A percentile compares a stretch with the other conserved stretches of the same genome.
Conservation (phyloP, 2,797 vertebrate genomes). For the Typhlichthys subterraneus region DNA sequence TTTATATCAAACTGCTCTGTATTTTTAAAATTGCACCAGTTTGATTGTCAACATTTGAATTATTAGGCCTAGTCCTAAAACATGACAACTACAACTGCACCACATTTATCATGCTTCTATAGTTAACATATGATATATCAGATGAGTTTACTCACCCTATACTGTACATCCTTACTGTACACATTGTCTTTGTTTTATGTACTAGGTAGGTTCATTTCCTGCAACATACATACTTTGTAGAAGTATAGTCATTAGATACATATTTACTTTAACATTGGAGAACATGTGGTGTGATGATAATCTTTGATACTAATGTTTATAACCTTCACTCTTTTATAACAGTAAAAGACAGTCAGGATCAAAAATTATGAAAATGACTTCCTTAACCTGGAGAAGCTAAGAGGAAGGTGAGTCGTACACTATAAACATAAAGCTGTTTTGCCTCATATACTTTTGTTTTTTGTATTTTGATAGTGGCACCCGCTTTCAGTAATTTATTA, state of each 20-base stretch:
- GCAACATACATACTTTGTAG: too few species aligned
- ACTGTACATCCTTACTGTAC: neutral
- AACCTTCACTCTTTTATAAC: neutral
- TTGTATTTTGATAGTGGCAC: conserved; percentile 28
- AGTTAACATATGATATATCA: neutral
- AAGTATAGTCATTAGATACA: too few species aligned
- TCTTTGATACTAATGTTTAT: neutral
- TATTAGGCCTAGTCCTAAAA: neutral
- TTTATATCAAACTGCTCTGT: too few species aligned
- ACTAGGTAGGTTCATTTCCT: too few species aligned
- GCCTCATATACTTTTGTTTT: conserved; percentile 12
- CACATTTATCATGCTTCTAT: too few species aligned
- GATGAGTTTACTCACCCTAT: neutral
- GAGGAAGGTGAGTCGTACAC: neutral
- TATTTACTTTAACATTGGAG: too few species aligned
- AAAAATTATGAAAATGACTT: neutral
- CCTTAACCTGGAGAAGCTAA: neutral
- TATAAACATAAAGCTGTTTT: neutral
- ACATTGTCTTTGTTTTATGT: neutral
- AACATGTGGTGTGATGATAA: too few species aligned
- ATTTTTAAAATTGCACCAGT: neutral
- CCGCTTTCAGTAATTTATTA: conserved; percentile 21
- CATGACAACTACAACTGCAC: too few species aligned
- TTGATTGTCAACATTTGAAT: neutral
- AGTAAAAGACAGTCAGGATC: conserved; percentile 1